These are phyloP conservation scores for Hydroisotoma schaefferi DNA, from an alignment of 2,888 invertebrate species.

Conservation along the genomic window DNA sequence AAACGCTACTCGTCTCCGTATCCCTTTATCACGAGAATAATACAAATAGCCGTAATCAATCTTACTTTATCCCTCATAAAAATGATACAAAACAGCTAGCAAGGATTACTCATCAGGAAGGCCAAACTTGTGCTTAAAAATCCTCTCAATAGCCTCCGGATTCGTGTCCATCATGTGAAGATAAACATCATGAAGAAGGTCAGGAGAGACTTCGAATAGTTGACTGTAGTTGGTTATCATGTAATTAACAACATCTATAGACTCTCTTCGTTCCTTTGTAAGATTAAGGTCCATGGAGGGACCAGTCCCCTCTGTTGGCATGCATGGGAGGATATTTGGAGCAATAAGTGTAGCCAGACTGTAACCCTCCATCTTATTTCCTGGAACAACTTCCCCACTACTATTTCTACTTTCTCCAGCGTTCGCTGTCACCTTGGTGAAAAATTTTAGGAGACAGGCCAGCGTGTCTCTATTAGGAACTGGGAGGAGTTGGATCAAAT, in stretches of 20 bases:
- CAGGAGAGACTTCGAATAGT: conserved; percentile 65
- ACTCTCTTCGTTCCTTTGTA: conserved; percentile 76
- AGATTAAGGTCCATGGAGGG: conserved; percentile 53
- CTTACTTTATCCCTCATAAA: too few relatives aligned
- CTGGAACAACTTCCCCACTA: conserved; percentile 61
- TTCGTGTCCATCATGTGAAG: conserved; percentile 78
- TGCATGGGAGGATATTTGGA: conserved; percentile 83
- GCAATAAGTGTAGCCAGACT: conserved; percentile 91
- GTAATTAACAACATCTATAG: conserved; percentile 81
- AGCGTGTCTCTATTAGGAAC: conserved; percentile 86
- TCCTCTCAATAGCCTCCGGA: conserved; percentile 72
- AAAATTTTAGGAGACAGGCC: conserved; percentile 74
- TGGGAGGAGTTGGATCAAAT: conserved; percentile 80
- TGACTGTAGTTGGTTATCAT: conserved; percentile 70
- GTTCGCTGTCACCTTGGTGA: conserved; percentile 71
- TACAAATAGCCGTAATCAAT: too few relatives aligned
- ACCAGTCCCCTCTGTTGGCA: conserved; percentile 57
- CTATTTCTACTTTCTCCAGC: conserved; percentile 64
- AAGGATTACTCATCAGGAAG: conserved; percentile 55
- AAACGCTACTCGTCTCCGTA: conserved; percentile 52
- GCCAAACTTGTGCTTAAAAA: conserved; percentile 51
- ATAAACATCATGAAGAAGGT: conserved; percentile 80
- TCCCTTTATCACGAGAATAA: conserved; percentile 48
- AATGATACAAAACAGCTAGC: too few relatives aligned
- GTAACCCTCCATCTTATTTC: conserved; percentile 91